A percentile compares a stretch with the other conserved stretches of the same genome.
phyloP scores from a whole-genome alignment of 2,888 invertebrate species.

The Quadriops clusia region DNA sequence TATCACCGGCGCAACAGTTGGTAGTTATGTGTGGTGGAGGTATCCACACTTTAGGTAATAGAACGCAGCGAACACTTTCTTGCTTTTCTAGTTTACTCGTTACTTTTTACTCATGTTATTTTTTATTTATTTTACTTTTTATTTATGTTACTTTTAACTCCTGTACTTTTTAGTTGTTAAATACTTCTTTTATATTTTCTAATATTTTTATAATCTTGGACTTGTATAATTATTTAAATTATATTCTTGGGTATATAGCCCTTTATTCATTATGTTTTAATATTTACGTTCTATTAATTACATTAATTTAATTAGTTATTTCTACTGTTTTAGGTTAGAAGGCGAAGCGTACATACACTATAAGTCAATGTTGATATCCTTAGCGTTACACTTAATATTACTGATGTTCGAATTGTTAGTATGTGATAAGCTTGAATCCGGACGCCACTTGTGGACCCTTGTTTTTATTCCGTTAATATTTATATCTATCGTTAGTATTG shows the following conservation, averaged over 20 bases:
- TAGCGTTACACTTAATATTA: constrained; percentile 86
- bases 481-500: constrained; percentile 91
- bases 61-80: no score
- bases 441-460: constrained; percentile 76
- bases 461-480: constrained; percentile 94
- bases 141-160: no score
- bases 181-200: no score
- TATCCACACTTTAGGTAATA: constrained; percentile 87
- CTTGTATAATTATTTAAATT: no score
- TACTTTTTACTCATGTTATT: constrained; percentile 7
- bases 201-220: no score
- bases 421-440: constrained; percentile 87
- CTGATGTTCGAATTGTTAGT: constrained; percentile 93
- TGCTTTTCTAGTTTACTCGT: no score
- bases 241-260: no score
- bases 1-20: constrained; percentile 79
- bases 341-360: constrained; percentile 95
- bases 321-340: constrained; percentile 62
- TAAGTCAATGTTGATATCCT: constrained; percentile 94
- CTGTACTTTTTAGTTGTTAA: no score
- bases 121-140: constrained; percentile 3
- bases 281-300: no score
- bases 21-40: constrained; percentile 91
- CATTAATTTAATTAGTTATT: no score
- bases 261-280: no score